phyloP scores from a whole-genome alignment of 2,113 vertebrate species.

The Colistium nudipinnis region DNA sequence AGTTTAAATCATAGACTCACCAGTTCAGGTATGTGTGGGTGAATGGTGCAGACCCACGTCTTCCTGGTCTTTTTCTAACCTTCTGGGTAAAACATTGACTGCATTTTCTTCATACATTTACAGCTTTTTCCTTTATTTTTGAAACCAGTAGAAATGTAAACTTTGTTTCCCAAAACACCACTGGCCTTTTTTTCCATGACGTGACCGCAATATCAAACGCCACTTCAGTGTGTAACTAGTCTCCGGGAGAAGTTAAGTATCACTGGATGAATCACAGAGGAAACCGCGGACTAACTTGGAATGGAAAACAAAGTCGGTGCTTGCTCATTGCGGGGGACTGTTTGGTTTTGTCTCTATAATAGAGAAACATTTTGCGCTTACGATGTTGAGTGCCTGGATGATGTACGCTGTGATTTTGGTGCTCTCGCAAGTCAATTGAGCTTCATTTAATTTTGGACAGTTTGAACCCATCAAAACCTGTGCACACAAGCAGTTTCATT shows the following conservation, averaged over 20 bases:
- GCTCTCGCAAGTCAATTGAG: too few species aligned
- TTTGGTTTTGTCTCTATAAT: neutral
- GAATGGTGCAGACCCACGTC: neutral
- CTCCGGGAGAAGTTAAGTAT: constrained; percentile 5
- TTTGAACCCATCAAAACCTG: constrained; percentile 8
- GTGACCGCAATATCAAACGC: neutral
- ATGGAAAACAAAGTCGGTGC: neutral
- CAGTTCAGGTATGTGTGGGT: constrained; percentile 3
- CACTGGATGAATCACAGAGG: constrained; percentile 16
- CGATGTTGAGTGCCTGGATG: neutral
- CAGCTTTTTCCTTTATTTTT: constrained; percentile 5
- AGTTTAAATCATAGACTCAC: too few species aligned
- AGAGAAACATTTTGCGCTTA: neutral
- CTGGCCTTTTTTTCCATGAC: constrained; percentile 53
- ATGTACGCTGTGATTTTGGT: too few species aligned
- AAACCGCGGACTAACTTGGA: constrained; percentile 1
- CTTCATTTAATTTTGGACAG: neutral
- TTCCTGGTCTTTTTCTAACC: constrained; percentile 18
- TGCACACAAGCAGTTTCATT: constrained; percentile 18
- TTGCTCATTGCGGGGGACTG: neutral
- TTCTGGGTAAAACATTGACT: constrained; percentile 32
- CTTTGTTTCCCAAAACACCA: constrained; percentile 12
- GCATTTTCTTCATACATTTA: constrained; percentile 4
- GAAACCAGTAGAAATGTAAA: constrained; percentile 34
- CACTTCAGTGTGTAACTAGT: neutral